A percentile compares a stretch with the other conserved stretches of the same genome.
These are phyloP conservation scores for Adelosebastes latens DNA, from an alignment of 2,797 vertebrate species.

Conservation along the genomic window DNA sequence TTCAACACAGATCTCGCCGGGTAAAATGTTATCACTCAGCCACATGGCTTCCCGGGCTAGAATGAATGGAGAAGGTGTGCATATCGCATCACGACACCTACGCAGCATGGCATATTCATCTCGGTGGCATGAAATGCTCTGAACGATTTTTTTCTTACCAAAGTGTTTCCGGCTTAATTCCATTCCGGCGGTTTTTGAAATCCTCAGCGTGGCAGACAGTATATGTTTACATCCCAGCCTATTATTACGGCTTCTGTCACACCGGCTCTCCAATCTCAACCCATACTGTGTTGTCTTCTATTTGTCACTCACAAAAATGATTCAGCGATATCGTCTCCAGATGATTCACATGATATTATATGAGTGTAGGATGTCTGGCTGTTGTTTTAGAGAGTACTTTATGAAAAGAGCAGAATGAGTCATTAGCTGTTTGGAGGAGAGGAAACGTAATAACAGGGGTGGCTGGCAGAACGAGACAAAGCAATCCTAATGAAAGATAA, in stretches of 20 bases:
- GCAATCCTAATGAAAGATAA: constrained; percentile 66
- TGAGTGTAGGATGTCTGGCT: constrained; percentile 31
- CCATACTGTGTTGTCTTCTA: neutral
- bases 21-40: constrained; percentile 59
- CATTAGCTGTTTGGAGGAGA: constrained; percentile 54
- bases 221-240: neutral
- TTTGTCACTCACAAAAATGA: constrained; percentile 1
- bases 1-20: constrained; percentile 34
- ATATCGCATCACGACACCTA: constrained; percentile 46
- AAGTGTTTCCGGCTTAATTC: neutral
- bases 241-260: constrained; percentile 1
- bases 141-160: neutral
- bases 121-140: constrained; percentile 16
- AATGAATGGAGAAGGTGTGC: constrained; percentile 28
- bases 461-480: constrained; percentile 54
- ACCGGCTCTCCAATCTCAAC: neutral
- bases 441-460: constrained; percentile 51
- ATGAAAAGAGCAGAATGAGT: constrained; percentile 43
- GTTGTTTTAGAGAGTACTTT: constrained; percentile 43
- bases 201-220: neutral
- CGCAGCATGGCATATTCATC: constrained; percentile 11
- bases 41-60: constrained; percentile 40
- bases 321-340: constrained; percentile 14
- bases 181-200: neutral
- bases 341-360: constrained; percentile 16